Evolutionary conservation across 2,888 invertebrate genomes (phyloP), one percentile per base, ranked within the genome.

Genomic region (Archips crataeganus): DNA sequence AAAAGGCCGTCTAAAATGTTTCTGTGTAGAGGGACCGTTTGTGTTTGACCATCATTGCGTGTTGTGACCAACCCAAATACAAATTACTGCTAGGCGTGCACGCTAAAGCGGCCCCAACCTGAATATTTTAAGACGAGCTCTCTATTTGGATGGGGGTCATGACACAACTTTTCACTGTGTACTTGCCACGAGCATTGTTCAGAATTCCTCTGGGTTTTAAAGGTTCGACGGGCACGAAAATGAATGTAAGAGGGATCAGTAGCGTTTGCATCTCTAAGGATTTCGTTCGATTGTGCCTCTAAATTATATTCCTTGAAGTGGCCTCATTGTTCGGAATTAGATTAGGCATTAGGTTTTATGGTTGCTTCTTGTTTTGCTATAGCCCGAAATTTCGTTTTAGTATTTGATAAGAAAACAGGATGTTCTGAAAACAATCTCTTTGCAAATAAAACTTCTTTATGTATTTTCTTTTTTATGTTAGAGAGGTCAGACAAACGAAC

Each of bases 51-150:
- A 87, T 89, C 88, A 86, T 91, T 84, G 92, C 92, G 92, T 92
- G 92, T 82, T 79, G 78, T 81, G 86, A 85, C 82, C 87, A 84
- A 84, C 86, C 88, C 79, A 87, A 87, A 89, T 87, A 88, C 83
- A 89, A 89, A 91, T 90, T 88, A 88, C 86, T 77, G 80, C 80
- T 78, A 79, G 84, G 80, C 88, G 87, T 90, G 91, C 91, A 90
- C 91, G 91, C 81, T 78, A 77, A 75, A 77, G 77, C 83, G 82
- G 81, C 84, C 84, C 80, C 76, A 85, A 88, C 86, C 87, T 90
- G 89, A 90, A 90, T 90, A 90, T 90, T 90, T 90, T 85, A 90
- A 87, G 87, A 87, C 84, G 76, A 76, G 81, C 79, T 80, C 80
- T 85, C 83, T 79, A 79, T 87, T 85, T 84, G 84, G 80, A 81